Evolutionary conservation across 2,113 vertebrate genomes (phyloP).

Genomic region (Hemiprocne comata): DNA sequence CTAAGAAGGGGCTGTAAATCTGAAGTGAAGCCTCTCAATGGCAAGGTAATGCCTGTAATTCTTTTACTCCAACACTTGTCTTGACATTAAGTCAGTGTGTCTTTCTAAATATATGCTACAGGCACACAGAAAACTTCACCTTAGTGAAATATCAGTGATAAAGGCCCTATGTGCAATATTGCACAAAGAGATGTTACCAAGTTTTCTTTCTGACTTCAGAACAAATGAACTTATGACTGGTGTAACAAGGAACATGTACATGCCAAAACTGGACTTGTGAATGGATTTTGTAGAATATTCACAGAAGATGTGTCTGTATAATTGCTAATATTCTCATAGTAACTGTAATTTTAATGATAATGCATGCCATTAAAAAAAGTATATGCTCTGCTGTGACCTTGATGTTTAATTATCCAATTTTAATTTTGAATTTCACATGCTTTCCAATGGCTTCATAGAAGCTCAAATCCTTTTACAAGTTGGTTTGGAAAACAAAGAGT

Average conservation of each 20-base stretch:
- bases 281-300: background rate
- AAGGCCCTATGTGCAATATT: background rate
- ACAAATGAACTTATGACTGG: background rate
- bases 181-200: background rate
- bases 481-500: constrained; percentile 5
- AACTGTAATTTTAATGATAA: background rate
- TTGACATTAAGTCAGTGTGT: background rate
- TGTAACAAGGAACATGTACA: background rate
- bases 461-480: background rate
- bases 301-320: background rate
- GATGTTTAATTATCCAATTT: background rate
- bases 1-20: background rate
- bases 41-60: background rate
- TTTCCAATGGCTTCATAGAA: background rate
- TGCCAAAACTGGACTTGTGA: background rate
- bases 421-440: background rate
- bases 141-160: background rate
- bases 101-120: background rate
- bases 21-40: background rate
- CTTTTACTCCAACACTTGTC: background rate
- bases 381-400: background rate
- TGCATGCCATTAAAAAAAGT: background rate
- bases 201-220: background rate
- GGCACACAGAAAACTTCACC: background rate
- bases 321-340: background rate